Conservation (phyloP, 1,140 invertebrate genomes). For the Aphis craccivora region DNA sequence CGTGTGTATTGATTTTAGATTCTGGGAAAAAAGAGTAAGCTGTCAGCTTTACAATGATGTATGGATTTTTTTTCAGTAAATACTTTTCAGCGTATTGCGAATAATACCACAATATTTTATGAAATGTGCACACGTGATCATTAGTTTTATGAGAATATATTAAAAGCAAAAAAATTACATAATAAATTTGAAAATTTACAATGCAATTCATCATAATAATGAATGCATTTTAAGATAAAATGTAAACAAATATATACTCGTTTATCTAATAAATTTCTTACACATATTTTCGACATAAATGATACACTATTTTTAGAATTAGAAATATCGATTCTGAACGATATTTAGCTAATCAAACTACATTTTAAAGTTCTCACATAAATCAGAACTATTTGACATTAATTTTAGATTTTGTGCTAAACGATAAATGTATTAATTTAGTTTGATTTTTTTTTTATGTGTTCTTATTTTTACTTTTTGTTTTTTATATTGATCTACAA, state of each 20-base stretch:
- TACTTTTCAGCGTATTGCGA: background rate
- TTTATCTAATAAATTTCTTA: background rate
- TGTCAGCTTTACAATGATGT: background rate
- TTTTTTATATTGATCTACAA: too few species aligned
- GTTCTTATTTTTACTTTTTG: too few species aligned
- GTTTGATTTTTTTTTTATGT: too few species aligned
- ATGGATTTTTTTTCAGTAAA: background rate
- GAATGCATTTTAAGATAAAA: background rate
- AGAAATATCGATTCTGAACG: background rate
- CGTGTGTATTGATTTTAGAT: conserved; percentile 12
- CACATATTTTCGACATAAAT: background rate
- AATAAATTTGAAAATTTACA: background rate
- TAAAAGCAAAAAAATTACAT: background rate
- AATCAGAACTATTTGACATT: too few species aligned
- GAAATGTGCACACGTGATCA: background rate
- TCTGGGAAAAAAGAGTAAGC: background rate
- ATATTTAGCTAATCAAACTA: too few species aligned
- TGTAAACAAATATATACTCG: too few species aligned
- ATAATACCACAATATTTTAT: background rate
- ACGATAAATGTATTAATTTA: too few species aligned
- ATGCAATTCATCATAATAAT: background rate
- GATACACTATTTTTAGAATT: background rate
- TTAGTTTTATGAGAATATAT: background rate
- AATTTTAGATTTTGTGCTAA: too few species aligned
- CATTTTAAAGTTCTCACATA: too few species aligned